phyloP scores from a whole-genome alignment of 2,113 vertebrate species.

The Clarias batrachus region DNA sequence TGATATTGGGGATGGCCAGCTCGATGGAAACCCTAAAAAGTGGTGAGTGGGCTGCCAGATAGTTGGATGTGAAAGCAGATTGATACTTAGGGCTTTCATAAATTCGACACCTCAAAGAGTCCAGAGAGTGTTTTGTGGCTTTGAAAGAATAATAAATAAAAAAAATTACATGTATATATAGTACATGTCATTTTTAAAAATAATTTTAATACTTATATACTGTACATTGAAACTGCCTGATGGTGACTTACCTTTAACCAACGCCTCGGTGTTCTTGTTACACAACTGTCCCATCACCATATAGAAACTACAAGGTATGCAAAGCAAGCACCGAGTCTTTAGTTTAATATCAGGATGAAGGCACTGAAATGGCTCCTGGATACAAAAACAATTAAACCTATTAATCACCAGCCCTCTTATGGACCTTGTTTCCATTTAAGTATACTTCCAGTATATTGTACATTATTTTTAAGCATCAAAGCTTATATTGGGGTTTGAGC shows the following conservation, averaged over 20 bases:
- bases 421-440: too few relatives aligned
- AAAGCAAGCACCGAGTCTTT: conserved; percentile 79
- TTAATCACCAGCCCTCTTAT: too few relatives aligned
- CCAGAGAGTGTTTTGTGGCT: conserved; percentile 76
- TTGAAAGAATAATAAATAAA: conserved; percentile 33
- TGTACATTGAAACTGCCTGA: not conserved
- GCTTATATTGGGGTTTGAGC: too few relatives aligned
- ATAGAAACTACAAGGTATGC: conserved; percentile 76
- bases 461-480: too few relatives aligned
- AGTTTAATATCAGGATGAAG: conserved; percentile 71
- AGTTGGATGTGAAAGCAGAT: conserved; percentile 45
- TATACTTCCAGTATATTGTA: too few relatives aligned
- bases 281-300: conserved; percentile 77
- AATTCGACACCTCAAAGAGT: conserved; percentile 71
- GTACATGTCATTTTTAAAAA: too few relatives aligned
- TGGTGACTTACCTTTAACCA: conserved; percentile 77
- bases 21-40: conserved; percentile 76
- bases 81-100: conserved; percentile 61
- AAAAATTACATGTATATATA: too few relatives aligned
- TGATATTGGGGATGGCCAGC: conserved; percentile 77
- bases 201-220: too few relatives aligned
- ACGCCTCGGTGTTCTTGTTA: conserved; percentile 78
- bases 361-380: conserved; percentile 74
- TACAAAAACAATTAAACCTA: not conserved
- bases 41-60: conserved; percentile 59